Evolutionary conservation across 1,140 invertebrate species (phyloP), one percentile per base, ranked within the genome.

Genomic region (Papilio machaon): DNA sequence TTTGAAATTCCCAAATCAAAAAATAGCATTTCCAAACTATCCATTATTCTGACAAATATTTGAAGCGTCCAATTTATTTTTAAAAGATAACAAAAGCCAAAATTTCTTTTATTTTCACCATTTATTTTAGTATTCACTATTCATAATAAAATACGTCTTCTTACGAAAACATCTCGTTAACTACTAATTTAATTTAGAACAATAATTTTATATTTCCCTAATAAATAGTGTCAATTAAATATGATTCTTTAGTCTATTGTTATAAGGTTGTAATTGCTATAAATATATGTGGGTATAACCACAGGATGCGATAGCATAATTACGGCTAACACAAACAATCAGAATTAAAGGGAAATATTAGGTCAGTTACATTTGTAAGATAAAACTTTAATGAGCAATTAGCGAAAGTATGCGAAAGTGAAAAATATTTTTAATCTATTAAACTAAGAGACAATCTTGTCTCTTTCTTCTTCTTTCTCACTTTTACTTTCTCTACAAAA

Each of bases 231-330:
- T 0, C 13, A 13, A 47, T 49, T 52, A 30, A 75, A 76, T 49
- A 54, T 74, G 1, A 35, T 52, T 15, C 19, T 11, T 52, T 11
- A 76, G 0, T 4, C 3, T 9, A 58, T 78, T n/a, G 11, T n/a
- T 4, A 60, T 60, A 78, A 19, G n/a, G 76, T 78, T 60, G n/a
- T n/a, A 58, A 38, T 78, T 60, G 15, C 3, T 38, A 60, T 58
- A 8, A 2, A 17, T 6, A 7, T 60, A 54, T 2, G 17, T 38
- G 4, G 4, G 35, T 43, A 9, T n/a, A 15, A 58, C 49, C 19
- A 79, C 82, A 83, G 84, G 83, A 84, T 80, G 81, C n/a, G 80
- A 84, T 84, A 81, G 73, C 54, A 70, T 67, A 84, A 84, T 84
- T 84, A 82, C n/a, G 49, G 60, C 52, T 80, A 80, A 82, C 54